A percentile compares a stretch with the other conserved stretches of the same genome.
phyloP scores from a whole-genome alignment of 2,797 vertebrate genomes.

The Alectoris magna region DNA sequence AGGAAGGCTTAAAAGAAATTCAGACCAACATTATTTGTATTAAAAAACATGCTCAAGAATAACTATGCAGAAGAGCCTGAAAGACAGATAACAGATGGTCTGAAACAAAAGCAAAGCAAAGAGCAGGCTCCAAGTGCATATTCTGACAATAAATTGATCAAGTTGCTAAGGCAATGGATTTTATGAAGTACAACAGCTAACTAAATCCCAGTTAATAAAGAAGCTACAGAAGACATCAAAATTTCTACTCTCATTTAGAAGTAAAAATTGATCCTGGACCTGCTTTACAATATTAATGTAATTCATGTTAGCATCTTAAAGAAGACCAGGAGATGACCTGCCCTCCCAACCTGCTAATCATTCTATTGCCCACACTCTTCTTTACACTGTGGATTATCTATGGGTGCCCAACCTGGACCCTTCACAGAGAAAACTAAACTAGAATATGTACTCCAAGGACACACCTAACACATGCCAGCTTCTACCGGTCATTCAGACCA shows the following conservation, averaged over 20 bases:
- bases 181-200: background rate
- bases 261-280: background rate
- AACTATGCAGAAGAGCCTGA: background rate
- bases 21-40: background rate
- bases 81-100: accelerated
- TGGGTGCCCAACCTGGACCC: background rate
- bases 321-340: background rate
- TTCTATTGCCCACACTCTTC: background rate
- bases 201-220: background rate
- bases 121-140: accelerated
- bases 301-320: background rate
- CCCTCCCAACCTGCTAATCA: accelerated
- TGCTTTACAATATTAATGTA: background rate
- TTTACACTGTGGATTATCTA: background rate
- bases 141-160: background rate
- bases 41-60: background rate
- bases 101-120: background rate
- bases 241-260: background rate
- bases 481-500: background rate
- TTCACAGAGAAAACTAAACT: background rate
- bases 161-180: background rate
- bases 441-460: background rate
- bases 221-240: background rate
- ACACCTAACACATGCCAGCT: background rate
- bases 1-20: background rate